phyloP scores from a whole-genome alignment of 2,888 invertebrate species.

The Onthophagus sagittarius region DNA sequence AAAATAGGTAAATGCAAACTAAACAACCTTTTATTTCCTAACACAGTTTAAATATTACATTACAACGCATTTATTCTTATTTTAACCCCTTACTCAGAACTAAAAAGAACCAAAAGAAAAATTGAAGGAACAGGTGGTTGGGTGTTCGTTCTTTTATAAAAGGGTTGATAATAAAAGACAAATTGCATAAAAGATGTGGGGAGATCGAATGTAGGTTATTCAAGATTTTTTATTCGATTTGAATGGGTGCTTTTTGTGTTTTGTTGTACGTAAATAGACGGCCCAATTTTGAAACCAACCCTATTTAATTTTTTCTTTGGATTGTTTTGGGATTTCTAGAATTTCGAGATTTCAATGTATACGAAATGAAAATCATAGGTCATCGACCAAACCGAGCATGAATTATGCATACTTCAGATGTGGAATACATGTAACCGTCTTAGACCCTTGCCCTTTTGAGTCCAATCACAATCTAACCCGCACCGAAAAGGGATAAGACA shows the following conservation, averaged over 20 bases:
- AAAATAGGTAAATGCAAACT: no score
- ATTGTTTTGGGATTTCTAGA: background rate
- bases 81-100: background rate
- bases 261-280: background rate
- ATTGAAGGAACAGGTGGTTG: background rate
- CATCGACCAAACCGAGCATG: slow-evolving; percentile 49
- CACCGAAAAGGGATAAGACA: background rate
- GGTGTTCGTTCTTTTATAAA: background rate
- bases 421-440: slow-evolving; percentile 47
- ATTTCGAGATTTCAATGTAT: background rate
- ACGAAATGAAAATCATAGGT: slow-evolving; percentile 33
- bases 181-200: background rate
- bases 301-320: background rate
- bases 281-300: background rate
- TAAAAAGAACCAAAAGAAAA: background rate
- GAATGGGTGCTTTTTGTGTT: background rate
- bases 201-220: background rate
- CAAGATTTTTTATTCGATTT: background rate
- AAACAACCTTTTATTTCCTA: no score
- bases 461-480: slow-evolving; percentile 31
- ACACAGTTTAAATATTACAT: no score
- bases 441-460: slow-evolving; percentile 29
- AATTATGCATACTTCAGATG: slow-evolving; percentile 52
- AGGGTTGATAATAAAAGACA: background rate
- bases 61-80: no score